These are phyloP conservation scores for Epiblema foenella DNA, from an alignment of 2,888 invertebrate species.

Conservation along the genomic window DNA sequence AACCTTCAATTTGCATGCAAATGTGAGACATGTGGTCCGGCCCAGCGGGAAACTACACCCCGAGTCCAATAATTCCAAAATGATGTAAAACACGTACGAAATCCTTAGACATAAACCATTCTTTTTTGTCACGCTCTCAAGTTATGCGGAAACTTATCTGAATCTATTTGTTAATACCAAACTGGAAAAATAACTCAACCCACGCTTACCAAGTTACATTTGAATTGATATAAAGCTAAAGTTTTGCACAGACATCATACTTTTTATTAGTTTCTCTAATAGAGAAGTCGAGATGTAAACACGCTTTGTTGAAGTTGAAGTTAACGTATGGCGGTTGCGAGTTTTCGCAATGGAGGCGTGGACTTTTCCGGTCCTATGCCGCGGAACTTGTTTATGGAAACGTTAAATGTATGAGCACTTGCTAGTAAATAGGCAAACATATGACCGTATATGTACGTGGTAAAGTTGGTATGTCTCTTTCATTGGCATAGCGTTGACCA, in stretches of 20 bases:
- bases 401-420: neutral
- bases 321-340: slow-evolving; percentile 37
- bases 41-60: slow-evolving; percentile 30
- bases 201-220: slow-evolving; percentile 49
- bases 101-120: slow-evolving; percentile 19
- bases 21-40: slow-evolving; percentile 67
- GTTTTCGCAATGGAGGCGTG: slow-evolving; percentile 33
- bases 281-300: slow-evolving; percentile 41
- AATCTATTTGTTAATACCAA: slow-evolving; percentile 62
- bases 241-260: slow-evolving; percentile 39
- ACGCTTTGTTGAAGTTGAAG: slow-evolving; percentile 28
- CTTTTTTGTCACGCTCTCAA: slow-evolving; percentile 53
- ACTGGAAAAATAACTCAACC: slow-evolving; percentile 65
- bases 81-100: neutral
- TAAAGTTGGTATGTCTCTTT: too few species aligned
- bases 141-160: slow-evolving; percentile 70
- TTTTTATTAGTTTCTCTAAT: slow-evolving; percentile 42
- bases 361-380: neutral
- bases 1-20: slow-evolving; percentile 73
- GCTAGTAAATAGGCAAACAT: slow-evolving; percentile 1
- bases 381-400: slow-evolving; percentile 12
- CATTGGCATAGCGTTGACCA: too few species aligned
- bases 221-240: slow-evolving; percentile 58
- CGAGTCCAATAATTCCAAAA: neutral
- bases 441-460: neutral